These are phyloP conservation scores for Sparus aurata DNA, from an alignment of 2,797 vertebrate genomes.

Conservation along the genomic window DNA sequence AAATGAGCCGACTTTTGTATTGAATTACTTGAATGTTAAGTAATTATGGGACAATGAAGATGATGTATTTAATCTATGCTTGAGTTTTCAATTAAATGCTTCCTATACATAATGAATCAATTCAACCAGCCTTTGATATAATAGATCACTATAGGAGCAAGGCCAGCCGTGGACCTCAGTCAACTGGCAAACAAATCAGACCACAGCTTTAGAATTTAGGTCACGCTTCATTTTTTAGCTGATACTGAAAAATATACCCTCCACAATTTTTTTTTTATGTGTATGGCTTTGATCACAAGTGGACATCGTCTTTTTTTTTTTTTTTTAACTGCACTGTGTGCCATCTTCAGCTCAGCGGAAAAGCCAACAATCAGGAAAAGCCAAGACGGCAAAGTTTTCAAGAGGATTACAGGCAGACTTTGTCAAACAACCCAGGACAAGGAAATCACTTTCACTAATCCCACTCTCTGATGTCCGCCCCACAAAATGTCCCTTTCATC, in stretches of 20 bases:
- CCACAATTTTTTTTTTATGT: neutral
- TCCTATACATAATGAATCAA: constrained; percentile 50
- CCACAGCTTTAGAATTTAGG: constrained; percentile 16
- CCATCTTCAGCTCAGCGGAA: constrained; percentile 52
- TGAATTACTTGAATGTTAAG: too few species aligned
- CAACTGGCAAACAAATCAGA: neutral
- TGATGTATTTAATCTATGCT: constrained; percentile 11
- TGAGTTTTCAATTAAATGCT: constrained; percentile 31
- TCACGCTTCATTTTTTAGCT: neutral
- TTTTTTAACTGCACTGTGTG: constrained; percentile 25
- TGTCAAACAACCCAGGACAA: constrained; percentile 82
- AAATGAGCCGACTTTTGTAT: constrained; percentile 8
- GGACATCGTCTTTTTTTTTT: constrained; percentile 16
- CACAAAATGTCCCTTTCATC: constrained; percentile 85
- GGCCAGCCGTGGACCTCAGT: neutral
- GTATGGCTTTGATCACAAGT: constrained; percentile 22
- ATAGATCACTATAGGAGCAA: constrained; percentile 9
- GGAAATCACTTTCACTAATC: constrained; percentile 84
- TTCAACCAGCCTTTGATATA: constrained; percentile 8
- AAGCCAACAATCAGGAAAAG: constrained; percentile 67
- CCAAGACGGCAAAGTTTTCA: constrained; percentile 72
- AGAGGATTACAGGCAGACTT: constrained; percentile 83
- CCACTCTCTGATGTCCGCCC: constrained; percentile 80
- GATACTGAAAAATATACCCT: neutral
- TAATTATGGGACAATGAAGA: constrained; percentile 11